Conservation (phyloP, 2,797 vertebrate species). For the Falco biarmicus region DNA sequence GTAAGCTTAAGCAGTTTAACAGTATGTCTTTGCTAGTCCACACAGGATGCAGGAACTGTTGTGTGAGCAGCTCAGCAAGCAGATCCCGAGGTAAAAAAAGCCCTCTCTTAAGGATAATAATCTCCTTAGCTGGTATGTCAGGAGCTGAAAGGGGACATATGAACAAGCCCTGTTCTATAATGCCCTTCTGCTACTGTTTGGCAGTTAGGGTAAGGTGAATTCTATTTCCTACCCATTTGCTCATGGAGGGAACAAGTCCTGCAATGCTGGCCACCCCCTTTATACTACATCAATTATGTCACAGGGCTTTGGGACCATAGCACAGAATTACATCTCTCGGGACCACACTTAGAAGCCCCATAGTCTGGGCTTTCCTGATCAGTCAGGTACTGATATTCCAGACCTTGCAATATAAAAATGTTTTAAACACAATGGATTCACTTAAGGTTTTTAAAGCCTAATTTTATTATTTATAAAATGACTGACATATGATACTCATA, state of each 20-base stretch:
- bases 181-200: not conserved
- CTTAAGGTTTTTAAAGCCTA: constrained; percentile 9
- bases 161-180: not conserved
- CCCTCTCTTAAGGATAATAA: not conserved
- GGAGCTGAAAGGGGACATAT: not conserved
- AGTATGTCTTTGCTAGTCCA: not conserved
- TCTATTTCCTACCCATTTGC: not conserved
- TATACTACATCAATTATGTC: not conserved
- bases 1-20: constrained; percentile 15
- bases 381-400: not conserved
- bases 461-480: constrained; percentile 12
- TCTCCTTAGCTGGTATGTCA: constrained; percentile 12
- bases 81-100: not conserved
- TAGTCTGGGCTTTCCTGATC: not conserved
- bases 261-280: not conserved
- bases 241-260: not conserved
- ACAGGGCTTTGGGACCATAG: not conserved
- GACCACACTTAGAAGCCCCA: not conserved
- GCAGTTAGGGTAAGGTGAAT: not conserved
- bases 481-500: not conserved
- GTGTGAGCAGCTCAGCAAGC: not conserved
- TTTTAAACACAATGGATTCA: not conserved
- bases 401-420: not conserved
- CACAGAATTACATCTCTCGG: not conserved
- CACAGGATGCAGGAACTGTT: not conserved